These are phyloP conservation scores for Spheniscus mendiculus DNA, from an alignment of 2,113 vertebrate species.

Conservation along the genomic window DNA sequence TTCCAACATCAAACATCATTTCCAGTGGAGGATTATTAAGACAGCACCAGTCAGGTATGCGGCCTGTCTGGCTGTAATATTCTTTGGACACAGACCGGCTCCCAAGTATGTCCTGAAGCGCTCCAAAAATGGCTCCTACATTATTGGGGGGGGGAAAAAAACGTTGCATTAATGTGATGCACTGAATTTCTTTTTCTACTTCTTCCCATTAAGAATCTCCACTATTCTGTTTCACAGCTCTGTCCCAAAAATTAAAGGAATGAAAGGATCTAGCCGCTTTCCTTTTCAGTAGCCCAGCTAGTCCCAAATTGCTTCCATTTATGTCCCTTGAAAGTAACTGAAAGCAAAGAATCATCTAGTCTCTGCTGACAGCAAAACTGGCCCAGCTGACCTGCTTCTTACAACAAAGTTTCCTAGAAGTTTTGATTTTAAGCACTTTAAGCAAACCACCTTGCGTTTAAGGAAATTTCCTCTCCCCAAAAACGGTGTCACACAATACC, in stretches of 20 bases:
- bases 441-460: not conserved
- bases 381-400: not conserved
- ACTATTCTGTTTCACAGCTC: not conserved
- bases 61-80: conserved; percentile 93
- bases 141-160: not conserved
- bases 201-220: not conserved
- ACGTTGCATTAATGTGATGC: not conserved
- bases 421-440: not conserved
- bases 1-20: conserved; percentile 89
- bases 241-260: not conserved
- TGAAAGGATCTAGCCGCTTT: not conserved
- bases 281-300: not conserved
- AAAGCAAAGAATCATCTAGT: not conserved
- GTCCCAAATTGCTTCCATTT: not conserved
- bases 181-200: not conserved
- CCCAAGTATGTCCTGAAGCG: conserved; percentile 94
- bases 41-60: conserved; percentile 97
- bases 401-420: not conserved
- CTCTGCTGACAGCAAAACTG: not conserved
- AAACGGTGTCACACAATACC: not conserved
- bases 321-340: not conserved
- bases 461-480: not conserved
- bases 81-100: conserved; percentile 94
- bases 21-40: conserved; percentile 91
- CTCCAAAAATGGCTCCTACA: conserved; percentile 93